These are phyloP conservation scores for Apis laboriosa DNA, from an alignment of 1,140 invertebrate species.

Conservation along the genomic window DNA sequence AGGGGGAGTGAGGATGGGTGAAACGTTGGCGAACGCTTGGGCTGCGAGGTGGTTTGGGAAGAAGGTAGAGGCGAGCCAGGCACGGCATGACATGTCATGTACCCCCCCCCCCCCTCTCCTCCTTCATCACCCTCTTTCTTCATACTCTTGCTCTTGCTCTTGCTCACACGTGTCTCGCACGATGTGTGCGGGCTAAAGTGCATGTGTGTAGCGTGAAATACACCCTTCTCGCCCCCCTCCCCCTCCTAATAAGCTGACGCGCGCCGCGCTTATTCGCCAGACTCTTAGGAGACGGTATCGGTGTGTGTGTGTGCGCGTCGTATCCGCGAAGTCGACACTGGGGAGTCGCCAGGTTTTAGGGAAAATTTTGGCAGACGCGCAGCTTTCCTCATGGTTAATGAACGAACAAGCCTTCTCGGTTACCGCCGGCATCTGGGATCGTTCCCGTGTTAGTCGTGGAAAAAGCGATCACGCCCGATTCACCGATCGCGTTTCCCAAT, in stretches of 20 bases:
- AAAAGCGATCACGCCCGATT: neutral
- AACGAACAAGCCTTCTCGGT: neutral
- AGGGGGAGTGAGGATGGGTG: slow-evolving; percentile 19
- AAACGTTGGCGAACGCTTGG: slow-evolving; percentile 36
- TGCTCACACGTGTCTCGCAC: neutral
- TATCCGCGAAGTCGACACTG: slow-evolving; percentile 41
- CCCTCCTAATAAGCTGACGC: slow-evolving; percentile 41
- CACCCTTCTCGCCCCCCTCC: slow-evolving; percentile 9
- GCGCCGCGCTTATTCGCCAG: slow-evolving; percentile 49
- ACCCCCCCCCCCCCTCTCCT: slow-evolving; percentile 26
- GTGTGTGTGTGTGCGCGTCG: slow-evolving; percentile 28
- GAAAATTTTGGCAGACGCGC: slow-evolving; percentile 20
- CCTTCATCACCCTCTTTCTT: slow-evolving; percentile 12
- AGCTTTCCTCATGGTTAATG: slow-evolving; percentile 3
- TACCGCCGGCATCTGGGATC: neutral
- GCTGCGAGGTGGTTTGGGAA: slow-evolving; percentile 58
- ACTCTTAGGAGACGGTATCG: slow-evolving; percentile 22
- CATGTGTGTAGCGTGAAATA: slow-evolving; percentile 37
- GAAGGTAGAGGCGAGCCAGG: slow-evolving; percentile 69
- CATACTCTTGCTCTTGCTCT: neutral
- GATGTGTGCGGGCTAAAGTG: neutral
- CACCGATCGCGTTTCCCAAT: neutral
- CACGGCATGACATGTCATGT: slow-evolving; percentile 69
- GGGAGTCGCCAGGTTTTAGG: slow-evolving; percentile 13
- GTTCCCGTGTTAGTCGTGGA: neutral